Base-by-base conservation (phyloP, 2,888 invertebrate species). In the Conus canariensis region DNA sequence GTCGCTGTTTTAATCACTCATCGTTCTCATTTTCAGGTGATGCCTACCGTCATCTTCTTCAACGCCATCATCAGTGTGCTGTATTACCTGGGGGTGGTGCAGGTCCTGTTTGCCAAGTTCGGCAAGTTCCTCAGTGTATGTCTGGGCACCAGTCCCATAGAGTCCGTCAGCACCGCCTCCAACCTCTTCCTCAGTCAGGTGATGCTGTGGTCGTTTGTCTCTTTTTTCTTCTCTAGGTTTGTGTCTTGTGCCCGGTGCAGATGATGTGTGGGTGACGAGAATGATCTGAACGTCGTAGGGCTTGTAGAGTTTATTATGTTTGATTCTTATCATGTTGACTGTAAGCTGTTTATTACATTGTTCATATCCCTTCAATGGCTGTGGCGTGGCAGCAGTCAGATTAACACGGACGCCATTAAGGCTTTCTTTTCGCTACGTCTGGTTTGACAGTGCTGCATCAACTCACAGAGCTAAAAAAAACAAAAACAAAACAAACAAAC, bases 91-190 rank as follows among this genome's bases (percentile, higher is more conserved):
- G 90, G 90, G 10, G 59, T 90, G 8, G 67, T 90, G n/a, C 90
- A 90, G 30, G 64, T 80, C 60, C 25, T 87, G 58, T 77, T 90
- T 0, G 83, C 82, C 83, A 82, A 59, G 58, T 90, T 91, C n/a
- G 91, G 91, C 22, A 88, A 87, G 74, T 91, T 91, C 60, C 89
- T 91, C 67, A 58, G 77, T n/a, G 85, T 88, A 82, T 91, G 91
- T 86, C 56, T 91, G 9, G 89, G 90, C 22, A 90, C 91, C 19
- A 90, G 89, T n/a, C 88, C 91, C 10, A 77, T 88, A 19, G 91
- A 91, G 67, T 91, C 91, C 14, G 85, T 90, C 22, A 87, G 74
- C n/a, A 82, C 90, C 22, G 91, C 89, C 64, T 59, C 89, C 12
- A 91, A 91, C 82, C 87, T 91, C n/a, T 90, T 91, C 45, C 74